Percentiles rank a stretch among this genome's conserved stretches.
phyloP scores from a whole-genome alignment of 2,113 vertebrate species.

The Hiodon alosoides region DNA sequence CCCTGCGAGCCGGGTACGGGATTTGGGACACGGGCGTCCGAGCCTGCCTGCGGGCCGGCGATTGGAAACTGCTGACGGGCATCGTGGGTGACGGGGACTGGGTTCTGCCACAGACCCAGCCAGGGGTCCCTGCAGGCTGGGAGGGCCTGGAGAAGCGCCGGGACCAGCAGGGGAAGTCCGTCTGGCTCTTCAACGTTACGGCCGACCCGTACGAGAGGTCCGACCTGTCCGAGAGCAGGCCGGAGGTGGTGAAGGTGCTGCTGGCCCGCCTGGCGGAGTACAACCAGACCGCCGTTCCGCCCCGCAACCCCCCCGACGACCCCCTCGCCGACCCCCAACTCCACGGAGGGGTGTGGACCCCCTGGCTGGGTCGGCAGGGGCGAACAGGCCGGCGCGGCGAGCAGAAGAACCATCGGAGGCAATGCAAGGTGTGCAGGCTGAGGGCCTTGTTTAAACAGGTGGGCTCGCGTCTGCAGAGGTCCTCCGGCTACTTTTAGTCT shows the following conservation, averaged over 20 bases:
- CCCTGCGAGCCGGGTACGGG: constrained; percentile 74
- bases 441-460: constrained; percentile 59
- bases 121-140: constrained; percentile 63
- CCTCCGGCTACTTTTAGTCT: constrained; percentile 42
- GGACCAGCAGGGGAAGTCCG: constrained; percentile 68
- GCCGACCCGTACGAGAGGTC: constrained; percentile 81
- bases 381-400: constrained; percentile 5
- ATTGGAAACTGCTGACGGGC: constrained; percentile 88
- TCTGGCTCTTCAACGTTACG: constrained; percentile 89
- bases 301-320: constrained; percentile 80
- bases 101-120: constrained; percentile 77
- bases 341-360: constrained; percentile 80
- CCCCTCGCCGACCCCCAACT: constrained; percentile 82
- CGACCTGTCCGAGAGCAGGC: constrained; percentile 70
- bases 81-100: constrained; percentile 84
- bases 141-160: constrained; percentile 74
- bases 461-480: constrained; percentile 52
- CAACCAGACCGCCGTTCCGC: constrained; percentile 77
- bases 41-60: constrained; percentile 75
- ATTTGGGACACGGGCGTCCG: constrained; percentile 91
- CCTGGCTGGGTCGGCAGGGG: constrained; percentile 73
- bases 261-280: constrained; percentile 73
- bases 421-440: constrained; percentile 57
- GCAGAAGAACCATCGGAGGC: constrained; percentile 40
- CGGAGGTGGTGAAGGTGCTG: constrained; percentile 77